Conservation (phyloP, 2,113 vertebrate genomes). For the Oncorhynchus mykiss region DNA sequence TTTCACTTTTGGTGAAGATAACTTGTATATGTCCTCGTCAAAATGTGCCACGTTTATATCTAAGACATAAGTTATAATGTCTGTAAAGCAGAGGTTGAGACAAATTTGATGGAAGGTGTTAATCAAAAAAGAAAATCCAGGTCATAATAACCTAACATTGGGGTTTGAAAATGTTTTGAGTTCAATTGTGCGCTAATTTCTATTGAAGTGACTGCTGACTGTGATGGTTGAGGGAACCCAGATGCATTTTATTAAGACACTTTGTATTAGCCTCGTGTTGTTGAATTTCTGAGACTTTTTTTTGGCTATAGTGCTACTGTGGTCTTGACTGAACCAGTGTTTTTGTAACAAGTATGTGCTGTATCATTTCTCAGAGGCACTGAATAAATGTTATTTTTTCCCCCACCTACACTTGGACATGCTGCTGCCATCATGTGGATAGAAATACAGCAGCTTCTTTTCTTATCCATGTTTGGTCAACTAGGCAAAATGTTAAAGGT, state of each 20-base stretch:
- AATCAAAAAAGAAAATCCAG: constrained; percentile 32
- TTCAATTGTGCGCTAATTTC: constrained; percentile 55
- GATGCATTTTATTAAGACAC: constrained; percentile 33
- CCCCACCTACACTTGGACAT: too few species aligned
- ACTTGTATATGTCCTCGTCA: constrained; percentile 1
- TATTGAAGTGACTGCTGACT: constrained; percentile 40
- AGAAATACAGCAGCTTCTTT: too few species aligned
- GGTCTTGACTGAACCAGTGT: constrained; percentile 33
- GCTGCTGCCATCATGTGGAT: too few species aligned
- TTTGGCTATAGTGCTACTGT: constrained; percentile 46
- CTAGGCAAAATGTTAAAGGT: too few species aligned
- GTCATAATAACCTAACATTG: background rate
- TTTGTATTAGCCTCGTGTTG: constrained; percentile 17
- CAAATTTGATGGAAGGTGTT: constrained; percentile 13
- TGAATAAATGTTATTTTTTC: constrained; percentile 74
- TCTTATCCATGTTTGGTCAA: too few species aligned
- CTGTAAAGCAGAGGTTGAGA: background rate
- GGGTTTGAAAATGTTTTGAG: background rate
- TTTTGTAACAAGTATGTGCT: constrained; percentile 64
- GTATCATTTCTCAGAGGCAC: constrained; percentile 72
- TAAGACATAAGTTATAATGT: background rate
- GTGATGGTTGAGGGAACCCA: constrained; percentile 13
- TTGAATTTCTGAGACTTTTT: constrained; percentile 45
- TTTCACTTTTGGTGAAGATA: constrained; percentile 17
- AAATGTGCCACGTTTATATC: background rate